These are phyloP conservation scores for Gambusia affinis DNA, from an alignment of 2,113 vertebrate genomes.

Conservation along the genomic window DNA sequence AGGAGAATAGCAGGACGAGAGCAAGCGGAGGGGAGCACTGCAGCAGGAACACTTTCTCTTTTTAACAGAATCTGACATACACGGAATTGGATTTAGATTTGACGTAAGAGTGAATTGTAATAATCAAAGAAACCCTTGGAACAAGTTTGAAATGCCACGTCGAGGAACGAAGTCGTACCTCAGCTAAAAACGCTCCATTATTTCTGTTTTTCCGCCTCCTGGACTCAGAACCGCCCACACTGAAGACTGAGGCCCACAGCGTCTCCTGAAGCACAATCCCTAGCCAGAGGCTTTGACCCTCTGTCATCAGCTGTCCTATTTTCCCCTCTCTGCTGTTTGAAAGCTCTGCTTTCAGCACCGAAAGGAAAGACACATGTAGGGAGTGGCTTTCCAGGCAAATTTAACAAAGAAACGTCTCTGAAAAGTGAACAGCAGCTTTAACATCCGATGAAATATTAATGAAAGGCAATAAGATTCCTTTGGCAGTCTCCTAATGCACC, in stretches of 20 bases:
- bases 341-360: conserved; percentile 34
- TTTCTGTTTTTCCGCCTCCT: conserved; percentile 21
- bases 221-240: conserved; percentile 14
- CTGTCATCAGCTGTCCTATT: conserved; percentile 32
- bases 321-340: conserved; percentile 35
- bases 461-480: conserved; percentile 41
- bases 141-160: conserved; percentile 11
- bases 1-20: conserved; percentile 44
- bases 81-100: background rate
- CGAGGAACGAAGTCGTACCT: background rate
- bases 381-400: conserved; percentile 50
- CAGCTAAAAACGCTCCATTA: conserved; percentile 30
- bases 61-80: conserved; percentile 24
- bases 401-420: conserved; percentile 56
- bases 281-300: conserved; percentile 30
- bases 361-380: conserved; percentile 27
- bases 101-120: background rate
- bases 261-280: conserved; percentile 32
- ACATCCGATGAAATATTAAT: conserved; percentile 69
- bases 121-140: conserved; percentile 29
- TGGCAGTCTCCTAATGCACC: conserved; percentile 48
- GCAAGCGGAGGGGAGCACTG: conserved; percentile 35
- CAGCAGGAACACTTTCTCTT: conserved; percentile 31
- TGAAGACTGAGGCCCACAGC: conserved; percentile 12
- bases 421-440: conserved; percentile 58